Base-by-base conservation (phyloP, 2,888 invertebrate species). In the Tetheella fluctuosa region DNA sequence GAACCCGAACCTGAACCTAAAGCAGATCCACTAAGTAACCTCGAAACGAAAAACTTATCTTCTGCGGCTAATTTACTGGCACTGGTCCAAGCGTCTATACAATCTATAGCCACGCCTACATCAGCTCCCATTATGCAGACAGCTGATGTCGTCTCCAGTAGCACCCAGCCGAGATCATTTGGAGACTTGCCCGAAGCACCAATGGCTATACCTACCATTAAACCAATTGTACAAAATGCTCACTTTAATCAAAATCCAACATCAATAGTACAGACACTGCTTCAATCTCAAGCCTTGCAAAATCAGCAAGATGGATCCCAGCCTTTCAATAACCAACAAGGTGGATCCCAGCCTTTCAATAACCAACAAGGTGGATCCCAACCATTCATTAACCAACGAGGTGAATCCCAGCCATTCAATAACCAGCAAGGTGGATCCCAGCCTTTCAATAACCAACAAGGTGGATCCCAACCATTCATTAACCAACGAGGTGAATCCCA, bases 31-130 rank as follows among this genome's bases (percentile, higher is more conserved):
- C 25, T 58, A 5, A 34, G 68, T 5, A 78, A 80, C 20, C 67
- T 81, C 3, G n/a, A n/a, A n/a, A 65, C 77, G 0, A 77, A 76
- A 42, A 83, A 77, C 56, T 68, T 84, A n/a, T 83, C 89, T 1
- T 85, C 91, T 0, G 91, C 92, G 0, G 78, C 87, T 0, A 86
- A 88, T 56, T 68, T 93, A 42, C 71, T 92, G 37, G 91, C 92
- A 2, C 65, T 93, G 20, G 88, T 92, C 23, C 91, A 92, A 59
- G 90, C 90, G 1, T 88, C 90, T 1, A 77, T 91, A 15, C 84
- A 87, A 58, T 82, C 88, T 0, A 74, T 79, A 8, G 60, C 83
- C 2, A 63, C 76, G 23, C 55, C 64, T 54, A 39, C 74, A 17
- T 42, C 75, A 0, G 60, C 69, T 1, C 58, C 71, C 0, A 61